Base-by-base conservation (phyloP, 2,113 vertebrate species). In the Triplophysa tibetana region DNA sequence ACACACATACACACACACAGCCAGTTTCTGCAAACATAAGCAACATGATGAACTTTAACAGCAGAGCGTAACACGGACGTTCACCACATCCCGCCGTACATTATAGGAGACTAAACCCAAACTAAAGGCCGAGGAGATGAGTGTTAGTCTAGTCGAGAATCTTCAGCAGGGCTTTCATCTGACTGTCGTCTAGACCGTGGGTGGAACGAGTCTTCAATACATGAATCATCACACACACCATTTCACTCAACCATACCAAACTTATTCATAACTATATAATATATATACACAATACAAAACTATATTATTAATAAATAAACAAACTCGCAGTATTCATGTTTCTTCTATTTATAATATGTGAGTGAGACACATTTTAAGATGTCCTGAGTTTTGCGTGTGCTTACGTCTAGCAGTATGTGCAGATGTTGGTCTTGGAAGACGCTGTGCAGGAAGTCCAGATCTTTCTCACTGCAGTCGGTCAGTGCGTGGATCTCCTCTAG, bases 381-480 rank as follows among this genome's bases (percentile, higher is more conserved):
- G 29, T 33, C 29, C 29, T 33, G 5, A 33, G 33, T 33, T 33
- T 33, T 23, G 52, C 16, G 66, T 69, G 45, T 75, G 7, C 97
- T 97, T 91, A 98, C 97, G 83, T 99, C 97, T 84, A 99, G 94
- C 87, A 98, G 91, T 0, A 96, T 98, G 90, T 98, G 97, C 75
- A 99, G 95, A 93, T 99, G 96, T 84, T 98, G 95, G 92, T 99
- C 97, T 90, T 99, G 96, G 93, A 99, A 99, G 92, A 99, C 97
- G 85, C 96, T 98, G 94, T 99, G 97, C 77, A 99, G 95, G 90
- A 99, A 99, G 90, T 99, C 97, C 87, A 99, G 93, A 86, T 99
- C 97, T 88, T 98, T 99, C 89, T 99, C 97, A 29, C 96, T 99
- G 95, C 97, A 99, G 92, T 99, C 97, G 61, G 97, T 99, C 89